Evolutionary conservation across 2,888 invertebrate genomes (phyloP), one percentile per base, ranked within the genome.

Genomic region (Ormyrus labotus): DNA sequence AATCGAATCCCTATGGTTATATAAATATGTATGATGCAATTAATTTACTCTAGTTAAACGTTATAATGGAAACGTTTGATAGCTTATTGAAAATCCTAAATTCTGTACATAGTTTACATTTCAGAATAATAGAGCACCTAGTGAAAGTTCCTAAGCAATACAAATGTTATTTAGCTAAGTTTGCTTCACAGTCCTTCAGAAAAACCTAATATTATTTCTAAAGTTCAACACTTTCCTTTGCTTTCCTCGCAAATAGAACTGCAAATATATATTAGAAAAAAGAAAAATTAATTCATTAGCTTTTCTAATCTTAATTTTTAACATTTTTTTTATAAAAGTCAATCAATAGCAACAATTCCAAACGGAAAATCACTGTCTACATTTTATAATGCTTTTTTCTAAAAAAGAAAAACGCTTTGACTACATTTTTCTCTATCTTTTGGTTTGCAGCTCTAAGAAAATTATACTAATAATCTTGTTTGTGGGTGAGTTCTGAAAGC

Each of bases 51-150:
- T 72, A 65, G 1, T 5, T 19, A 71, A 72, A 60, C 72, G 72
- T 78, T 67, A 55, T 11, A 53, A 48, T 45, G n/a, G 8, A 57
- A 73, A 48, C 68, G 68, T 69, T 63, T 19, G 48, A 61, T 50
- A 57, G 69, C 19, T 34, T 78, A 7, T 61, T 69, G 76, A 55
- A 69, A 69, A 74, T 74, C 11, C 68, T 69, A 73, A 3, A 55
- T 48, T 19, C 75, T 80, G 80, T 80, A 80, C 80, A 80, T 75
- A 67, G 75, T 76, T 75, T 80, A 80, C 80, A 80, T 71, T 65
- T 75, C 67, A 67, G 34, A 45, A 67, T 50, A 65, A 60, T 55
- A 71, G 55, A 80, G 71, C 80, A 75, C 74, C 74, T 74, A 69
- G 19, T 9, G 47, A 74, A 47, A 50, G 63, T 57, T 64, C 45